These are phyloP conservation scores for Lepidurus arcticus DNA, from an alignment of 1,140 invertebrate genomes.

Conservation along the genomic window DNA sequence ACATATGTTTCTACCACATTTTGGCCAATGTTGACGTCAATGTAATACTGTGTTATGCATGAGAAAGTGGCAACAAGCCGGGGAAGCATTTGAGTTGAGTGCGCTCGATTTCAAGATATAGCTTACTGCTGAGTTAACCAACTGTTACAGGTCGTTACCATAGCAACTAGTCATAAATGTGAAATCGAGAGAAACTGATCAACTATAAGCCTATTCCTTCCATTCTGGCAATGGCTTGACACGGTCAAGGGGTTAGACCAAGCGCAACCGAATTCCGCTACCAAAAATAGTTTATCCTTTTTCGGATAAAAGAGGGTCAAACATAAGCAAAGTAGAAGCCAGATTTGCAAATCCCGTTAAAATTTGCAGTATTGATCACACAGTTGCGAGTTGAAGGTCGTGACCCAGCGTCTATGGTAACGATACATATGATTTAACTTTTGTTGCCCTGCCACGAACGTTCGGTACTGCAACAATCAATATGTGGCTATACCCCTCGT, in stretches of 20 bases:
- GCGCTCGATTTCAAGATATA: neutral
- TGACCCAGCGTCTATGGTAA: neutral
- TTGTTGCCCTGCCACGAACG: neutral
- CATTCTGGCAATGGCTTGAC: too few relatives aligned
- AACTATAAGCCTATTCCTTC: neutral
- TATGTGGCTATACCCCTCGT: too few relatives aligned
- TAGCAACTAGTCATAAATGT: slow-evolving; percentile 10
- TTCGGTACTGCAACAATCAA: too few relatives aligned
- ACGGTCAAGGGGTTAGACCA: too few relatives aligned
- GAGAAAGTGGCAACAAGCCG: neutral
- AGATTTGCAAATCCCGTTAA: neutral
- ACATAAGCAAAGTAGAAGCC: too few relatives aligned
- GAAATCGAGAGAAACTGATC: neutral
- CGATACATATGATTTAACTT: neutral
- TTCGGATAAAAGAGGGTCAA: too few relatives aligned
- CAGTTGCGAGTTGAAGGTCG: neutral
- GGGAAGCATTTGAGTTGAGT: neutral
- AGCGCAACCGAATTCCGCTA: neutral
- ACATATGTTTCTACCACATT: too few relatives aligned
- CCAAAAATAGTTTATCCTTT: neutral
- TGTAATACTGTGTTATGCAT: neutral
- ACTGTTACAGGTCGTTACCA: slow-evolving; percentile 13
- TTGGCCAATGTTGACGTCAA: too few relatives aligned
- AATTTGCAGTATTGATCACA: slow-evolving; percentile 2
- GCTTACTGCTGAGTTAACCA: neutral